Conservation (phyloP, 2,888 invertebrate species). For the Unio delphinus region DNA sequence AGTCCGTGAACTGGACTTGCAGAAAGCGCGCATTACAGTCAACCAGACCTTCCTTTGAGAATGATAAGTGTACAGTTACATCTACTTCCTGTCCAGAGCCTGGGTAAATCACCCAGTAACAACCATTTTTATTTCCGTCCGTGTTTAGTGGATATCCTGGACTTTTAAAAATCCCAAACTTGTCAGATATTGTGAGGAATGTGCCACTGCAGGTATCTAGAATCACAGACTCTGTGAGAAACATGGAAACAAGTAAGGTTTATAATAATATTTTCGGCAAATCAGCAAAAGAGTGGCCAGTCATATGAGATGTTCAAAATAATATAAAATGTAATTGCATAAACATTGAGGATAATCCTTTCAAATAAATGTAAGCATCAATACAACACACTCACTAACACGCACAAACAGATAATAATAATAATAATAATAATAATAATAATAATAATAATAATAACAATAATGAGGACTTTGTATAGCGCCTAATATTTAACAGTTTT, state of each 20-base stretch:
- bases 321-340: too few relatives aligned
- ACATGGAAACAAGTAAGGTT: background rate
- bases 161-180: constrained; percentile 41
- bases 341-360: too few relatives aligned
- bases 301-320: too few relatives aligned
- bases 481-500: too few relatives aligned
- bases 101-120: constrained; percentile 41
- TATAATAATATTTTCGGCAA: too few relatives aligned
- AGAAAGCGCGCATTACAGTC: constrained; percentile 36
- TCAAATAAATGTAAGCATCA: too few relatives aligned
- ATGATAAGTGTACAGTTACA: constrained; percentile 33
- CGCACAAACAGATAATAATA: too few relatives aligned
- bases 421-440: too few relatives aligned
- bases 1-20: constrained; percentile 37
- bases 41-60: constrained; percentile 28
- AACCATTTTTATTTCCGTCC: constrained; percentile 29
- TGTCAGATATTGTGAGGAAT: constrained; percentile 22
- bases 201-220: constrained; percentile 32
- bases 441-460: too few relatives aligned
- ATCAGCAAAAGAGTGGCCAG: too few relatives aligned
- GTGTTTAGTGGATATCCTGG: constrained; percentile 44
- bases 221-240: constrained; percentile 11
- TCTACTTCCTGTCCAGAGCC: constrained; percentile 22
- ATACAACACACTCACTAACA: too few relatives aligned
- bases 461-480: too few relatives aligned